These are phyloP conservation scores for Hetaerina americana DNA, from an alignment of 1,140 invertebrate species.

Conservation along the genomic window DNA sequence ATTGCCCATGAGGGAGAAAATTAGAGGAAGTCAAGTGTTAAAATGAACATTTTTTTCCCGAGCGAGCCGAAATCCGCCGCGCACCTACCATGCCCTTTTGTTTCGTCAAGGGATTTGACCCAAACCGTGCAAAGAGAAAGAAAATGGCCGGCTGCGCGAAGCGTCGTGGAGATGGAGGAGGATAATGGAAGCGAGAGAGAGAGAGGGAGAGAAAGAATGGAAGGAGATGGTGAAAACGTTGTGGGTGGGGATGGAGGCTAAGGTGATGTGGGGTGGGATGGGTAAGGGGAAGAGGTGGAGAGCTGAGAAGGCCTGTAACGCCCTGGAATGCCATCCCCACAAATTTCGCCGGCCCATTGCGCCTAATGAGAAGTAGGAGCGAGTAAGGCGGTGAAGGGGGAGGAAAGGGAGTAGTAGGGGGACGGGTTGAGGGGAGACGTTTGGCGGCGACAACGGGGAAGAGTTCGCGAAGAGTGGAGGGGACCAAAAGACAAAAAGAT, in stretches of 20 bases:
- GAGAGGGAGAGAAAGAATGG: not conserved
- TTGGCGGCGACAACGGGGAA: not conserved
- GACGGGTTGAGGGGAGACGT: not conserved
- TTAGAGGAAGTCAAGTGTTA: too few relatives aligned
- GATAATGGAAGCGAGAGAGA: not conserved
- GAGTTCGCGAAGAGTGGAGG: not conserved
- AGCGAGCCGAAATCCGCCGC: too few relatives aligned
- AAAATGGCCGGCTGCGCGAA: too few relatives aligned
- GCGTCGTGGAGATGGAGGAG: too few relatives aligned
- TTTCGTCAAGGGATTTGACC: too few relatives aligned
- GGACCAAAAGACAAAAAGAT: too few relatives aligned
- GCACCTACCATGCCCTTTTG: too few relatives aligned
- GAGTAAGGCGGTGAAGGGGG: not conserved
- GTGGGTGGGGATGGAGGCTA: not conserved
- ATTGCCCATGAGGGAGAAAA: too few relatives aligned
- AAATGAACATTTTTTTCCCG: too few relatives aligned
- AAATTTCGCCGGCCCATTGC: not conserved
- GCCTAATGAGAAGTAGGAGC: not conserved
- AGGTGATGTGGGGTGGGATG: not conserved
- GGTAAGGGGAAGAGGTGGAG: not conserved
- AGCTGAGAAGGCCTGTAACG: not conserved
- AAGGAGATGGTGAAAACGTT: not conserved
- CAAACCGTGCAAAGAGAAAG: too few relatives aligned
- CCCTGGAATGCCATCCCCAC: not conserved
- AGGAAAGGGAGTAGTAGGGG: not conserved